These are phyloP conservation scores for Spodoptera picta DNA, from an alignment of 2,888 invertebrate genomes.

Conservation along the genomic window DNA sequence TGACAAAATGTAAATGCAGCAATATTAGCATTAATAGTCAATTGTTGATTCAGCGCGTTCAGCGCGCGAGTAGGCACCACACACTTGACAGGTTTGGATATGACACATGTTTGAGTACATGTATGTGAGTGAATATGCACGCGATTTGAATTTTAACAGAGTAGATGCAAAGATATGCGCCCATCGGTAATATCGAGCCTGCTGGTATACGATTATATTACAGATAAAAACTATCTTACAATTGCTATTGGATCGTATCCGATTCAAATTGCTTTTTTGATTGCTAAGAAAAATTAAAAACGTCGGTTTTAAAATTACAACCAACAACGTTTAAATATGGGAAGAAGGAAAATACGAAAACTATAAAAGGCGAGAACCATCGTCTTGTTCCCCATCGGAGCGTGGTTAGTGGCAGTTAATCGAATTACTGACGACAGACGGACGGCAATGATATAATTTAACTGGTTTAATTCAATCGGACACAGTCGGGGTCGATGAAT, in stretches of 20 bases:
- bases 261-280: slow-evolving; percentile 45
- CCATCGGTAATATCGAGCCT: slow-evolving; percentile 54
- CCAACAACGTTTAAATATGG: slow-evolving; percentile 52
- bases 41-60: slow-evolving; percentile 79
- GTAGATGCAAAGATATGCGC: slow-evolving; percentile 62
- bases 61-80: slow-evolving; percentile 63
- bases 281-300: slow-evolving; percentile 49
- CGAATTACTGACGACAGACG: slow-evolving; percentile 80
- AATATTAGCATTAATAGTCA: slow-evolving; percentile 79
- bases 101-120: slow-evolving; percentile 81
- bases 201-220: slow-evolving; percentile 33
- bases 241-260: slow-evolving; percentile 42
- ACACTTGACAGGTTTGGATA: slow-evolving; percentile 76
- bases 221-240: slow-evolving; percentile 36
- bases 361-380: slow-evolving; percentile 64
- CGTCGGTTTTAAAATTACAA: slow-evolving; percentile 47
- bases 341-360: slow-evolving; percentile 57
- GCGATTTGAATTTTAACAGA: slow-evolving; percentile 69
- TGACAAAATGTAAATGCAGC: slow-evolving; percentile 69
- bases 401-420: slow-evolving; percentile 76
- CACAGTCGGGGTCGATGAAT: slow-evolving; percentile 82
- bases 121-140: slow-evolving; percentile 66
- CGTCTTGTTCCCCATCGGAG: slow-evolving; percentile 66
- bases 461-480: slow-evolving; percentile 85
- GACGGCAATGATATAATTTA: slow-evolving; percentile 86